These are phyloP conservation scores for Ganaspis sp. DNA, from an alignment of 1,140 invertebrate genomes.

Conservation along the genomic window DNA sequence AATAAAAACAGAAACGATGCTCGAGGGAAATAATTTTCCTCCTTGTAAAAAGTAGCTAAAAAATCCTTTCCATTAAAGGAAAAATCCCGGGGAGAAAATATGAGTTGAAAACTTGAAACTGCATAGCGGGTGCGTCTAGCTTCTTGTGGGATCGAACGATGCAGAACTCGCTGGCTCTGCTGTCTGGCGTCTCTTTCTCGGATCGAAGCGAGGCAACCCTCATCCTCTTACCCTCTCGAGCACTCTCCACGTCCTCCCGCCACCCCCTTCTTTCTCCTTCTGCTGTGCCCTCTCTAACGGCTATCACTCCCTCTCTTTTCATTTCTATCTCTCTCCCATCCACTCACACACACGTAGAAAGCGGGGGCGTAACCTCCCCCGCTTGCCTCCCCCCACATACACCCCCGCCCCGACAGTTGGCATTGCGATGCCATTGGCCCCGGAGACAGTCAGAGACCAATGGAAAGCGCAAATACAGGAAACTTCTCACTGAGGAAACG, in stretches of 20 bases:
- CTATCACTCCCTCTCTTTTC: constrained; percentile 41
- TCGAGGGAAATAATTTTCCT: too few relatives aligned
- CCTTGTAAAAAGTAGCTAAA: constrained; percentile 45
- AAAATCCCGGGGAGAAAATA: constrained; percentile 50
- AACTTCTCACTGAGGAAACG: constrained; percentile 68
- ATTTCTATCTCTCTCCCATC: constrained; percentile 18
- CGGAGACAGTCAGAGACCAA: constrained; percentile 73
- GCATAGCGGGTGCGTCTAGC: constrained; percentile 65
- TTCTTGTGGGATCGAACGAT: constrained; percentile 69
- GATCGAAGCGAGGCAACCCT: constrained; percentile 52
- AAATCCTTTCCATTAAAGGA: constrained; percentile 46
- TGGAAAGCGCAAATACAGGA: constrained; percentile 73
- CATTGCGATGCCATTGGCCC: constrained; percentile 73
- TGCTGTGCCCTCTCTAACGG: constrained; percentile 26
- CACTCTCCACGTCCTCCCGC: constrained; percentile 17
- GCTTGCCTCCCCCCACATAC: constrained; percentile 55
- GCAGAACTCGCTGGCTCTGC: constrained; percentile 52
- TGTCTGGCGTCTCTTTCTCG: constrained; percentile 50
- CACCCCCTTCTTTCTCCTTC: constrained; percentile 37
- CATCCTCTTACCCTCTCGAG: constrained; percentile 42
- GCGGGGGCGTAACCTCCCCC: constrained; percentile 71
- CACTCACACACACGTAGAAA: constrained; percentile 54
- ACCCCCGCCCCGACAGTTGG: constrained; percentile 67
- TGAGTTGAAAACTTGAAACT: constrained; percentile 69
- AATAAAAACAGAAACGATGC: too few relatives aligned